Evolutionary conservation across 2,888 invertebrate genomes (phyloP), one percentile per base, ranked within the genome.

Genomic region (Cyrtodaria siliqua): DNA sequence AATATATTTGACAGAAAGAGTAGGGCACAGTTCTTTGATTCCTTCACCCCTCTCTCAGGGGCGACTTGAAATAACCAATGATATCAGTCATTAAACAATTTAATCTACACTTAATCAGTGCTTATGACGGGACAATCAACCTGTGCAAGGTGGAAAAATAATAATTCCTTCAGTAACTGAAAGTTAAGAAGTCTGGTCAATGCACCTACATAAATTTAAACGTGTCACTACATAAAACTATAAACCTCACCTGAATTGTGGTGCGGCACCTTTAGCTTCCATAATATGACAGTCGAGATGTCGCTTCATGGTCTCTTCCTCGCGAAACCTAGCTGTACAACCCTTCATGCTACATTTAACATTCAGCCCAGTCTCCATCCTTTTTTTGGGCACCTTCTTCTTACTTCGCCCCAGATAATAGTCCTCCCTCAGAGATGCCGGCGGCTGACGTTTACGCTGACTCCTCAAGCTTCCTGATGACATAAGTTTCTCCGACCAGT

Each of bases 221-320:
- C n/a, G n/a, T n/a, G n/a, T n/a, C n/a, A n/a, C n/a, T n/a, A n/a
- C n/a, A n/a, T n/a, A n/a, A n/a, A n/a, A n/a, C n/a, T n/a, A n/a
- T n/a, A n/a, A 20, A 2, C 26, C 52, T 27, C 72, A 80, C 80
- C 56, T 76, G 27, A 76, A 80, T 8, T 68, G 66, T n/a, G 55
- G 57, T 12, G 62, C 74, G 4, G 55, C 23, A 6, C 62, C 60
- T 8, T 68, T 72, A 18, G 89, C 86, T 24, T 74, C 87, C 6
- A 82, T 79, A 14, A 87, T 87, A 87, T 96, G 96, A 86, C 95
- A 96, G 86, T 94, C 94, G 44, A 94, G 93, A 89, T 96, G 96
- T 87, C 95, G 95, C 2, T 94, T 91, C 72, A 96, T 92, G 82
- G 95, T 95, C 1, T 94, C 94, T 33, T 94, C 91, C 56, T 94